phyloP scores from a whole-genome alignment of 2,113 vertebrate genomes.

The Sciurus niger region DNA sequence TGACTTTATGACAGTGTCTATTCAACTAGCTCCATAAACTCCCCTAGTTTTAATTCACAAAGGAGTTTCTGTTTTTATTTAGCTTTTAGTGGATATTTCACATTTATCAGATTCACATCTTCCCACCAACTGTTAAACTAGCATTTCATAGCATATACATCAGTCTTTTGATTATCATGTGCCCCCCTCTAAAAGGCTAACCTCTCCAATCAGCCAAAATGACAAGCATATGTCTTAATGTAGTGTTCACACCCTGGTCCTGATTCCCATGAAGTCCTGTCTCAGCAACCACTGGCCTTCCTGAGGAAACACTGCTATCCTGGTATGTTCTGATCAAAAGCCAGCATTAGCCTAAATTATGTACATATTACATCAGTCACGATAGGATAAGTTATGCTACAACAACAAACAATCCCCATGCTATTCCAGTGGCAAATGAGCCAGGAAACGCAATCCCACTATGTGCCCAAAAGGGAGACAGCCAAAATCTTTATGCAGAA shows the following conservation, averaged over 20 bases:
- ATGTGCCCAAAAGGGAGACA: background rate
- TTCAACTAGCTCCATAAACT: background rate
- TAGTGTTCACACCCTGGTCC: rapidly evolving
- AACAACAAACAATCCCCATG: background rate
- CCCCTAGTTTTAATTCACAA: background rate
- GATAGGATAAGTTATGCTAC: no score
- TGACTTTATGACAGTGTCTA: rapidly evolving
- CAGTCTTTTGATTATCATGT: background rate
- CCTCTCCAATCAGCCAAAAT: background rate
- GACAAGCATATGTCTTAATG: background rate
- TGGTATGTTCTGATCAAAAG: background rate
- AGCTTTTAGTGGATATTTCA: background rate
- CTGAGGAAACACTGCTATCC: background rate
- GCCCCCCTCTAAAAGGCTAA: background rate
- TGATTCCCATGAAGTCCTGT: background rate
- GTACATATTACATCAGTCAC: rapidly evolving
- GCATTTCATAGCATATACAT: background rate
- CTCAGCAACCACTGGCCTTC: background rate
- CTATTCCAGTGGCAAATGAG: background rate
- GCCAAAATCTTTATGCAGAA: background rate
- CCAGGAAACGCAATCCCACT: background rate
- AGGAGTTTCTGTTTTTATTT: background rate
- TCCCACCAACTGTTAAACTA: background rate
- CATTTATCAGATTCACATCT: background rate
- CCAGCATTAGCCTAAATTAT: background rate